Conservation (phyloP, 2,113 vertebrate genomes). For the Nannobrachium achirus region DNA sequence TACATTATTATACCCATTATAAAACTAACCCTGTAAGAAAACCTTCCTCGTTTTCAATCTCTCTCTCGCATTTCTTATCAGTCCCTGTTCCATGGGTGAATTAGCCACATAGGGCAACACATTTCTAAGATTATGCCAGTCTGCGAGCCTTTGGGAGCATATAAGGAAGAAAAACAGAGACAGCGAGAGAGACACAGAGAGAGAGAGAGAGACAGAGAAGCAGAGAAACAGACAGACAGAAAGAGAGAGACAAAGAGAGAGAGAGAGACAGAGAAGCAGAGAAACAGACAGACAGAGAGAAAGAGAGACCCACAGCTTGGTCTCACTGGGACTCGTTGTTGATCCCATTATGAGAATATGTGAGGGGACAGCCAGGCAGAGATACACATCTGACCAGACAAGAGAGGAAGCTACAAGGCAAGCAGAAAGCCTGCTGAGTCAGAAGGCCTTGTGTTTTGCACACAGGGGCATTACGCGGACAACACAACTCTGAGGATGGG, state of each 20-base stretch:
- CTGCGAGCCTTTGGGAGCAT: conserved; percentile 15
- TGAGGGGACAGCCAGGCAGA: conserved; percentile 26
- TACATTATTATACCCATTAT: no score
- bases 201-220: background rate
- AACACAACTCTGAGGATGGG: conserved; percentile 36
- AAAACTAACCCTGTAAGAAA: background rate
- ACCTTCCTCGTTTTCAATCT: background rate
- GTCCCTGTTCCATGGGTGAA: conserved; percentile 17
- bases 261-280: background rate
- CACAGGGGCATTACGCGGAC: conserved; percentile 39
- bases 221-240: background rate
- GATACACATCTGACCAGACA: conserved; percentile 44
- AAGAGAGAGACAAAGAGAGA: conserved; percentile 12
- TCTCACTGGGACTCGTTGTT: conserved; percentile 37
- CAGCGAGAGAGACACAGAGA: conserved; percentile 7
- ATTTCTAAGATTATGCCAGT: conserved; percentile 27
- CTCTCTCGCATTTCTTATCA: conserved; percentile 5
- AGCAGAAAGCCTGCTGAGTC: conserved; percentile 60
- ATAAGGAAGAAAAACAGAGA: no score
- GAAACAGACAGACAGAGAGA: conserved; percentile 2
- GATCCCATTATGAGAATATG: conserved; percentile 38
- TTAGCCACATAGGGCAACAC: conserved; percentile 40
- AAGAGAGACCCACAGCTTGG: conserved; percentile 2
- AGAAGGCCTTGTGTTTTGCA: conserved; percentile 7
- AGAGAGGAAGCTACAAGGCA: conserved; percentile 38